Evolutionary conservation across 2,797 vertebrate genomes (phyloP).

Genomic region (Bradypodion pumilum): DNA sequence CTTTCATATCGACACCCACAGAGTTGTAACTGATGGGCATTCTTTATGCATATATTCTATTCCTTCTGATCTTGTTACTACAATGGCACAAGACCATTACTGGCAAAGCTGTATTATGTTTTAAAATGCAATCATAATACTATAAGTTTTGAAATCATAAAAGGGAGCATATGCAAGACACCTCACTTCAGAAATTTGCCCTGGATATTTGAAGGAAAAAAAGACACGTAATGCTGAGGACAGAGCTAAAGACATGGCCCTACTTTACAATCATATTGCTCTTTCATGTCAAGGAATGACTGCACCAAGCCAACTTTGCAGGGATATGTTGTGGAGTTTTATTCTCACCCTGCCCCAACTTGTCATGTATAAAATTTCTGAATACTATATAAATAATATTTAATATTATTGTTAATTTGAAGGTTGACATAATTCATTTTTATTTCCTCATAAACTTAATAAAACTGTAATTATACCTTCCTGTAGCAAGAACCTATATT

Average conservation of each 20-base stretch:
- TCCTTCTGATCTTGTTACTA: conserved; percentile 14
- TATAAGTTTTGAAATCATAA: not conserved
- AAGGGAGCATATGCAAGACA: not conserved
- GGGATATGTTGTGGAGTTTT: not conserved
- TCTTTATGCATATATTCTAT: conserved; percentile 29
- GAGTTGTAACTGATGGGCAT: conserved; percentile 45
- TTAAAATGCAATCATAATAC: no score
- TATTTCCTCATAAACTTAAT: not conserved
- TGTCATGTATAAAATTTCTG: not conserved
- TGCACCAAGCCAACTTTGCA: not conserved
- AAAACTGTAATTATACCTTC: not conserved
- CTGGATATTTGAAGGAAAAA: not conserved
- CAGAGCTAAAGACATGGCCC: not conserved
- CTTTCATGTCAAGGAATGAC: not conserved
- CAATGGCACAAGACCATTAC: not conserved
- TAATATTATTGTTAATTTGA: not conserved
- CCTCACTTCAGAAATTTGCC: not conserved
- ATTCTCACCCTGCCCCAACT: no score
- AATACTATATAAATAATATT: not conserved
- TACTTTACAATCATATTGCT: not conserved
- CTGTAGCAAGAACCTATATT: not conserved
- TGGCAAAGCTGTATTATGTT: not conserved
- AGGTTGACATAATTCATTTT: not conserved
- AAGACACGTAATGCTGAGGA: not conserved
- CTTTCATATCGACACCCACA: conserved; percentile 3